A percentile compares a stretch with the other conserved stretches of the same genome.
Evolutionary conservation across 2,113 vertebrate species (phyloP).

Genomic region (Tachuris rubrigastra): DNA sequence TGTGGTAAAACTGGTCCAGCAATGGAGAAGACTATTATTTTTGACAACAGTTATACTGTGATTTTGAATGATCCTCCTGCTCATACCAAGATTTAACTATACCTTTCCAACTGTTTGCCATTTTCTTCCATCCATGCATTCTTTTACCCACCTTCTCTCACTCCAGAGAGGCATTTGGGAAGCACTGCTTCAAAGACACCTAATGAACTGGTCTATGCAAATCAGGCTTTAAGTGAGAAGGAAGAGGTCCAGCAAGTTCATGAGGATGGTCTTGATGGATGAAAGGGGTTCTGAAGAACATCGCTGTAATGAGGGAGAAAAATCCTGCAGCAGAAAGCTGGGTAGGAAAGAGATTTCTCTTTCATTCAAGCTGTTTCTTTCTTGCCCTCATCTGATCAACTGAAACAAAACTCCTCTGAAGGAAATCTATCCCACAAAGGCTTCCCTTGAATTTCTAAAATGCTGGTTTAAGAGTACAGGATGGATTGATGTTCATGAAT

Average conservation of each 20-base stretch:
- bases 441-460: neutral
- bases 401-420: neutral
- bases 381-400: neutral
- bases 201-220: neutral
- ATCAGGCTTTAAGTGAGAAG: neutral
- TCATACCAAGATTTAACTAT: neutral
- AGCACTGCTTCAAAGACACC: neutral
- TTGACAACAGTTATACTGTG: neutral
- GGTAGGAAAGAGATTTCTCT: neutral
- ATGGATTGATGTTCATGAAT: neutral
- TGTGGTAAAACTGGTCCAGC: neutral
- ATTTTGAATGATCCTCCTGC: neutral
- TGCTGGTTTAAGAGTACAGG: neutral
- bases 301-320: accelerated
- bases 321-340: neutral
- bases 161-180: neutral
- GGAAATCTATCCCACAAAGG: neutral
- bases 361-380: neutral
- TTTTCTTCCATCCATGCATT: neutral
- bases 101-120: neutral
- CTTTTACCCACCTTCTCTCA: neutral
- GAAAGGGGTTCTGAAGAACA: neutral
- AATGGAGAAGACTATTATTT: neutral
- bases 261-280: neutral
- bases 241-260: neutral